phyloP scores from a whole-genome alignment of 2,888 invertebrate genomes.

The Oligia strigilis region DNA sequence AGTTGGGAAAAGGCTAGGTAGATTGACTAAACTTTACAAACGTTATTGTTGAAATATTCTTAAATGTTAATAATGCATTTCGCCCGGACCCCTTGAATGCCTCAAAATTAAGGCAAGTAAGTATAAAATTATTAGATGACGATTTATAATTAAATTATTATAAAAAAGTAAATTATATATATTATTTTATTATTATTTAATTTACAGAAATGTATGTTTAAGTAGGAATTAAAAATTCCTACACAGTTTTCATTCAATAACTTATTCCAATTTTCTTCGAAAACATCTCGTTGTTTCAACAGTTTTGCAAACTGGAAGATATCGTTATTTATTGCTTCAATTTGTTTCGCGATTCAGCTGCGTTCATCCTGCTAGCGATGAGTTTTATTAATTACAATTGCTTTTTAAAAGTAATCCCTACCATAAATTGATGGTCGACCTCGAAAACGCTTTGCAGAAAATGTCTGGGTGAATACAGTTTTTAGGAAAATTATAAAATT shows the following conservation, averaged over 20 bases:
- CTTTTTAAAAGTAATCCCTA: constrained; percentile 51
- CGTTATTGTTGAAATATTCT: neutral
- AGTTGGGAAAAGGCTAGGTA: neutral
- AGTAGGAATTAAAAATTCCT: neutral
- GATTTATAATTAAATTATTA: too few relatives aligned
- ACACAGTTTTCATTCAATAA: neutral
- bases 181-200: too few relatives aligned
- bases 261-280: constrained; percentile 11
- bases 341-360: constrained; percentile 43
- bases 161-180: too few relatives aligned
- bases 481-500: neutral
- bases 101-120: neutral
- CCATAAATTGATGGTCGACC: constrained; percentile 26
- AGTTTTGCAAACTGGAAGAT: constrained; percentile 28
- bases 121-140: too few relatives aligned
- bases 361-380: constrained; percentile 42
- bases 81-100: neutral
- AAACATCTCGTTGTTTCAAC: constrained; percentile 31
- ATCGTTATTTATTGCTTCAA: constrained; percentile 58
- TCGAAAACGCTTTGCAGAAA: constrained; percentile 35
- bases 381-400: constrained; percentile 53
- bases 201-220: too few relatives aligned
- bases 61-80: neutral
- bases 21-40: neutral
- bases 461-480: constrained; percentile 26